phyloP scores from a whole-genome alignment of 2,888 invertebrate species.

The Microchrysa polita region DNA sequence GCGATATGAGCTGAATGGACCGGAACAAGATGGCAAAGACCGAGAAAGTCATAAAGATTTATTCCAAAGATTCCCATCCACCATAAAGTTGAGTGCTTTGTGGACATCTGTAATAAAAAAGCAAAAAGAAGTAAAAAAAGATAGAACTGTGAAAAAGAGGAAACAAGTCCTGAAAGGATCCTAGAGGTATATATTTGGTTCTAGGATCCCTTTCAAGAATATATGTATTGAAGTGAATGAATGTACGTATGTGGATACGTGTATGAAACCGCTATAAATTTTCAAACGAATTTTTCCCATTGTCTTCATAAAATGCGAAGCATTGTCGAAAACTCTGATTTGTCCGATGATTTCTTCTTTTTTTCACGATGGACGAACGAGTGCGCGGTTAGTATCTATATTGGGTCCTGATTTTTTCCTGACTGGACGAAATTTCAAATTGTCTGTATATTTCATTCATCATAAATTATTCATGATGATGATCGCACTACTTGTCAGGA shows the following conservation, averaged over 20 bases:
- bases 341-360: neutral
- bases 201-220: no score
- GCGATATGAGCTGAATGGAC: slow-evolving; percentile 40
- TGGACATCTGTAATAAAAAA: slow-evolving; percentile 37
- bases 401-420: no score
- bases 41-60: slow-evolving; percentile 45
- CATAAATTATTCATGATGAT: no score
- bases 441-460: no score
- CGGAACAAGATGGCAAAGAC: slow-evolving; percentile 46
- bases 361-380: no score
- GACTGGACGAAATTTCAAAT: no score
- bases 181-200: no score
- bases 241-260: no score
- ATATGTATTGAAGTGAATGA: no score
- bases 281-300: slow-evolving; percentile 13
- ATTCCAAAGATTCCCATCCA: slow-evolving; percentile 34
- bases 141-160: neutral
- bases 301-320: slow-evolving; percentile 8
- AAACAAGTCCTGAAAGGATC: neutral
- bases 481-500: no score
- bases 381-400: no score
- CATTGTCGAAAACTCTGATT: neutral
- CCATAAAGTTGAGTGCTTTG: slow-evolving; percentile 45
- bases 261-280: slow-evolving; percentile 12
- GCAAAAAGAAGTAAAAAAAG: slow-evolving; percentile 31